phyloP scores from a whole-genome alignment of 2,888 invertebrate species.

The Elysia crispata region DNA sequence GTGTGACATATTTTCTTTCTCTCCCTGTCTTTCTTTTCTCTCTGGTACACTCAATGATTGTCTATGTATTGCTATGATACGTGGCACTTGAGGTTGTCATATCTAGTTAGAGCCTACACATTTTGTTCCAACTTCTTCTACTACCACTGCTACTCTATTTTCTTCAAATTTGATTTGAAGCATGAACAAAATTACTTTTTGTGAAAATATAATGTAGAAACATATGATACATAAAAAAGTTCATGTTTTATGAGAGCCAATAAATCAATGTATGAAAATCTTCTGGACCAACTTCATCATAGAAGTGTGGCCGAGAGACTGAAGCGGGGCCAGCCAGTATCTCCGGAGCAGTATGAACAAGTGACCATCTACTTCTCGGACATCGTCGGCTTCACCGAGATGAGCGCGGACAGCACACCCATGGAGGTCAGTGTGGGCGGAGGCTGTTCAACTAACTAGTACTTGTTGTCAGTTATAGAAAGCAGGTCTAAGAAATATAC shows the following conservation, averaged over 20 bases:
- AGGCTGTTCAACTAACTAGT: not conserved
- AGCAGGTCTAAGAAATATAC: not conserved
- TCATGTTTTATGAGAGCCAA: no score
- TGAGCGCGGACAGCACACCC: constrained; percentile 71
- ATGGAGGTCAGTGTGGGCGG: constrained; percentile 62
- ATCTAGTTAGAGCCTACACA: no score
- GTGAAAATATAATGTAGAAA: no score
- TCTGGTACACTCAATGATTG: constrained; percentile 12
- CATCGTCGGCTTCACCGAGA: constrained; percentile 78
- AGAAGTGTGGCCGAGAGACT: constrained; percentile 88
- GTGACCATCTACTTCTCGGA: constrained; percentile 97
- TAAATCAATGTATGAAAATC: not conserved
- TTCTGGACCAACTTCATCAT: constrained; percentile 1
- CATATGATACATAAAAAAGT: no score
- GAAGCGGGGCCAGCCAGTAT: constrained; percentile 91
- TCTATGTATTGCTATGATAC: constrained; percentile 9
- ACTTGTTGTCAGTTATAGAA: not conserved
- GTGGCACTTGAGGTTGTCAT: no score
- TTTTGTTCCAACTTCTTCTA: no score
- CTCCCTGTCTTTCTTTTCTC: constrained; percentile 10
- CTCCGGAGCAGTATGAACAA: constrained; percentile 92
- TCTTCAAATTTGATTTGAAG: no score
- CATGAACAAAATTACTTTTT: no score
- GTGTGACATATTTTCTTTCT: constrained; percentile 36
- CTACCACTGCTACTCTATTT: no score